phyloP scores from a whole-genome alignment of 2,797 vertebrate genomes.

The Triplophysa bombifrons region DNA sequence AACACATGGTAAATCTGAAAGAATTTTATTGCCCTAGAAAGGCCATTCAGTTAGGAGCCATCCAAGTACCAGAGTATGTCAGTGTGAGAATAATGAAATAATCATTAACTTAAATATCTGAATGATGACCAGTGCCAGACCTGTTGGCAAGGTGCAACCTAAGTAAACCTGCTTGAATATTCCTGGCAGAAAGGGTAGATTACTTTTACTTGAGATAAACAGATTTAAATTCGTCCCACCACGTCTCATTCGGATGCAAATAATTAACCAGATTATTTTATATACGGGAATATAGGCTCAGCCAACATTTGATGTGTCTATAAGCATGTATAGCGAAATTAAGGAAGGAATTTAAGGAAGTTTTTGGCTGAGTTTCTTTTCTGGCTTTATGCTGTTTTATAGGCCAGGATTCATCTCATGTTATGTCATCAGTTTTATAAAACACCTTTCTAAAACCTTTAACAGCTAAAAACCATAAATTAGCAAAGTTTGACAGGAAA shows the following conservation, averaged over 20 bases:
- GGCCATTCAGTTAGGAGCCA: conserved; percentile 30
- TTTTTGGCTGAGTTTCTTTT: not conserved
- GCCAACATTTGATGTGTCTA: conserved; percentile 1
- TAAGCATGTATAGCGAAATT: conserved; percentile 1
- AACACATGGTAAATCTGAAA: conserved; percentile 6
- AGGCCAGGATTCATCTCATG: conserved; percentile 11
- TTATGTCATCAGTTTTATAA: not conserved
- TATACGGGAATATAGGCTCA: conserved; percentile 6
- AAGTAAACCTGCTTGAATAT: not conserved
- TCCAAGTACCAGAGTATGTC: conserved; percentile 12
- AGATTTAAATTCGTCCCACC: conserved; percentile 1
- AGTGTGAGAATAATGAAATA: conserved; percentile 26
- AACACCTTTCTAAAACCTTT: not conserved
- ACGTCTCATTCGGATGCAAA: conserved; percentile 10
- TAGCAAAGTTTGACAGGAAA: not conserved
- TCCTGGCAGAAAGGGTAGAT: conserved; percentile 1
- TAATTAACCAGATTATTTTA: conserved; percentile 21
- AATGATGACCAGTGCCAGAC: not conserved
- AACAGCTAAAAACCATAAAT: conserved; percentile 10
- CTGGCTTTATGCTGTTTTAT: not conserved
- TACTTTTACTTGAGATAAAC: conserved; percentile 28
- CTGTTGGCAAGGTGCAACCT: not conserved
- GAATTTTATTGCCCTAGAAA: conserved; percentile 24
- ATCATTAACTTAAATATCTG: conserved; percentile 23
- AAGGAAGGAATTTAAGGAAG: not conserved